Conservation (phyloP, 1,140 invertebrate species). For the Lysiphlebus fabarum region DNA sequence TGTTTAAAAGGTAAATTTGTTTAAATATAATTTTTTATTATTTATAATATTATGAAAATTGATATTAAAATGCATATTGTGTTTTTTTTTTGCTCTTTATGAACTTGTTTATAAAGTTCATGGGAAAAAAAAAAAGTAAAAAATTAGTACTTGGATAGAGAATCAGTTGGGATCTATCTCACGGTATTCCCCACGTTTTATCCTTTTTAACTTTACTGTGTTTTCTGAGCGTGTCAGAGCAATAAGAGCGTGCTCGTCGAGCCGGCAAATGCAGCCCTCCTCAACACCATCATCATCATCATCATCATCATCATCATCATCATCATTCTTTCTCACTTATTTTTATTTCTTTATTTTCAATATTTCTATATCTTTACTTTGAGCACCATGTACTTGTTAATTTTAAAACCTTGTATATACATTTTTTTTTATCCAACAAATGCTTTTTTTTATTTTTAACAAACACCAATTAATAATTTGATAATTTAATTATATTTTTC, state of each 20-base stretch:
- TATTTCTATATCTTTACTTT: neutral
- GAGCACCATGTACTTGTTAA: neutral
- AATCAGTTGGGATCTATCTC: conserved; percentile 2
- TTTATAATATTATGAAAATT: conserved; percentile 15
- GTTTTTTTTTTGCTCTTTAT: too few relatives aligned
- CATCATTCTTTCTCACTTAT: too few relatives aligned
- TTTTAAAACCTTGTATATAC: neutral
- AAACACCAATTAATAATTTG: too few relatives aligned
- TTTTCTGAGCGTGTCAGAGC: conserved; percentile 4
- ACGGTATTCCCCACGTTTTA: neutral
- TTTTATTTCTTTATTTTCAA: too few relatives aligned
- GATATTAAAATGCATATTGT: too few relatives aligned
- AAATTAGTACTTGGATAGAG: neutral
- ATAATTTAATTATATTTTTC: neutral
- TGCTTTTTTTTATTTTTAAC: too few relatives aligned
- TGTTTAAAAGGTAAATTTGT: conserved; percentile 37
- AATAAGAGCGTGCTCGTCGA: neutral
- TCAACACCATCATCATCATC: too few relatives aligned
- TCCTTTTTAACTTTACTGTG: neutral
- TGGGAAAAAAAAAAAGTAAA: neutral
- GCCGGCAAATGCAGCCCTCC: neutral
- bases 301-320: too few relatives aligned
- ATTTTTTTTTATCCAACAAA: too few relatives aligned
- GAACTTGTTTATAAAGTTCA: neutral
- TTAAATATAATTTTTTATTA: neutral